A percentile compares a stretch with the other conserved stretches of the same genome.
Conservation (phyloP, 2,888 invertebrate genomes). For the Hyposoter dolosus region DNA sequence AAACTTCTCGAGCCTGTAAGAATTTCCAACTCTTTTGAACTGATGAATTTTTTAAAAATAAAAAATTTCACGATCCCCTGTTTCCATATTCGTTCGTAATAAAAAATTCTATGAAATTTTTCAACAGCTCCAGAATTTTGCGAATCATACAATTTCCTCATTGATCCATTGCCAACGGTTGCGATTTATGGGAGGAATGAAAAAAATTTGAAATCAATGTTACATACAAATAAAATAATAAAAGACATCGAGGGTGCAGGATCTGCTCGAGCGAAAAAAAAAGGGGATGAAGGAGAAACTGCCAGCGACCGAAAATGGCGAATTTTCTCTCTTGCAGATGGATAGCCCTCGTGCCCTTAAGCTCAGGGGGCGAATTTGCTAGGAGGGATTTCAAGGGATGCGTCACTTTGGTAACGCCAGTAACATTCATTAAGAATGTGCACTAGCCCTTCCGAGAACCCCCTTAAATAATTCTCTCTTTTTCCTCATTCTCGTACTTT, state of each 20-base stretch:
- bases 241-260: conserved; percentile 22
- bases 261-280: conserved; percentile 34
- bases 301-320: conserved; percentile 13
- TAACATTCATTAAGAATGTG: conserved; percentile 68
- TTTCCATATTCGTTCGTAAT: neutral
- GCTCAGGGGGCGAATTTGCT: conserved; percentile 9
- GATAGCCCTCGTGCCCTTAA: conserved; percentile 21
- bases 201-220: conserved; percentile 51
- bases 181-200: neutral
- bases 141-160: neutral
- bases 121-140: too few relatives aligned
- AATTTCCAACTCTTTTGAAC: neutral
- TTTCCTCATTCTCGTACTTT: conserved; percentile 28
- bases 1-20: neutral
- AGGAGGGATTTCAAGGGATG: conserved; percentile 71
- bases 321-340: conserved; percentile 35
- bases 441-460: conserved; percentile 1
- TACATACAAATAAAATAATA: conserved; percentile 7
- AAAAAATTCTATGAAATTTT: neutral
- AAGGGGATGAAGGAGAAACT: conserved; percentile 29
- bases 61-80: neutral
- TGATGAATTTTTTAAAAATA: neutral
- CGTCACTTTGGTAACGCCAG: conserved; percentile 66
- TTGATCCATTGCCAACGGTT: neutral
- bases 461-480: conserved; percentile 9